A percentile compares a stretch with the other conserved stretches of the same genome.
phyloP scores from a whole-genome alignment of 2,797 vertebrate genomes.

The Nyctalus aviator region DNA sequence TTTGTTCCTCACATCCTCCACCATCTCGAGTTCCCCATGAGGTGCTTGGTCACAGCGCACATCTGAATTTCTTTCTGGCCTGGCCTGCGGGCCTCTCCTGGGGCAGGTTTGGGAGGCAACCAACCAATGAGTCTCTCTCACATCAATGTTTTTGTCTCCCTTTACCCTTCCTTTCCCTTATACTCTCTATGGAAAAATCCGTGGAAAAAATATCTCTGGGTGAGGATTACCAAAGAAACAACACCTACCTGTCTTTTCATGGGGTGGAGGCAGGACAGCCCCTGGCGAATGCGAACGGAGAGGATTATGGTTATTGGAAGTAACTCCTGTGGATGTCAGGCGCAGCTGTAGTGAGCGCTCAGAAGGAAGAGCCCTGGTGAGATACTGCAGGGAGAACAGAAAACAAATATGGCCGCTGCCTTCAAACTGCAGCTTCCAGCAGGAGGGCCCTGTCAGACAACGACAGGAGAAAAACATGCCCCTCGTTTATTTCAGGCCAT shows the following conservation, averaged over 20 bases:
- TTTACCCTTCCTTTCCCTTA: too few relatives aligned
- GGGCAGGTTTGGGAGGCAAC: neutral
- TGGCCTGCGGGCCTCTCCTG: neutral
- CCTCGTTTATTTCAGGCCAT: neutral
- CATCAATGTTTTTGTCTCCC: too few relatives aligned
- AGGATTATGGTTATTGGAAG: fast-evolving
- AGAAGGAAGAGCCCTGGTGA: neutral
- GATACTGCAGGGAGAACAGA: neutral
- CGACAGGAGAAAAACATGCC: neutral
- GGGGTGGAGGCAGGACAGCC: neutral
- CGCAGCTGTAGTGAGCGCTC: neutral
- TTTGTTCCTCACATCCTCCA: neutral
- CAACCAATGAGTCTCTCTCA: too few relatives aligned
- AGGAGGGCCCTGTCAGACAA: neutral
- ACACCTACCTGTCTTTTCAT: neutral
- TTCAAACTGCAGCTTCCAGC: neutral
- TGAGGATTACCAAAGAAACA: too few relatives aligned
- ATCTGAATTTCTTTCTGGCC: neutral
- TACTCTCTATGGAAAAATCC: too few relatives aligned
- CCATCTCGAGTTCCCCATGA: neutral
- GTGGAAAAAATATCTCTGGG: too few relatives aligned
- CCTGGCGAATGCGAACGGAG: neutral
- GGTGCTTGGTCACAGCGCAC: too few relatives aligned
- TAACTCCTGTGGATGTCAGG: neutral
- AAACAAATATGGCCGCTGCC: fast-evolving